Evolutionary conservation across 2,888 invertebrate species (phyloP).

Genomic region (Dicranocentrus wangi): DNA sequence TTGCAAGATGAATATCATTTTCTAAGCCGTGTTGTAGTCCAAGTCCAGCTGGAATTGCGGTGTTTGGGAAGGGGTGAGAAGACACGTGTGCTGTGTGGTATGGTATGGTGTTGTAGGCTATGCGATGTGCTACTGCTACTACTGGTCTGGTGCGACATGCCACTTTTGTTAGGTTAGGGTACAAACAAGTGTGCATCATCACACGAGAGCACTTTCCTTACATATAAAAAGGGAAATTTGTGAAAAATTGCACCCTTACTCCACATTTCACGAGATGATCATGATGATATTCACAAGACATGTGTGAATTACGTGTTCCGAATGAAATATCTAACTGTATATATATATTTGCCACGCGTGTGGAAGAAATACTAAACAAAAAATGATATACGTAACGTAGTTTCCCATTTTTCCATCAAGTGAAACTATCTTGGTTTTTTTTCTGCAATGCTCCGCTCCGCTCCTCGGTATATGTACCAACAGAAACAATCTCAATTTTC

Average conservation of each 20-base stretch:
- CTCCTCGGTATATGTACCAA: neutral
- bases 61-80: neutral
- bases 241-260: conserved; percentile 51
- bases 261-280: conserved; percentile 38
- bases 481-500: conserved; percentile 29
- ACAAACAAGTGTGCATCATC: conserved; percentile 3
- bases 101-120: too few species aligned
- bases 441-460: neutral
- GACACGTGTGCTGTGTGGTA: neutral
- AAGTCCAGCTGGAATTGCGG: conserved; percentile 20
- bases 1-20: conserved; percentile 16
- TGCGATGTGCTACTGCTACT: too few species aligned
- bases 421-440: neutral
- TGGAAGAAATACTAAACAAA: conserved; percentile 13
- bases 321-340: conserved; percentile 39
- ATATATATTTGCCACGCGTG: neutral
- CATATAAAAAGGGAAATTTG: conserved; percentile 49
- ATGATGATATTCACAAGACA: conserved; percentile 37
- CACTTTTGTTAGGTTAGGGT: neutral
- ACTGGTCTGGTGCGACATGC: too few species aligned
- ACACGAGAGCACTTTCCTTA: conserved; percentile 17
- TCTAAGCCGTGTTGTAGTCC: neutral
- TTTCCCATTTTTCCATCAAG: conserved; percentile 16
- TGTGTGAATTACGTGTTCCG: conserved; percentile 56
- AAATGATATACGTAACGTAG: conserved; percentile 12